Conservation (phyloP, 2,797 vertebrate species). For the Cyprinella venusta region DNA sequence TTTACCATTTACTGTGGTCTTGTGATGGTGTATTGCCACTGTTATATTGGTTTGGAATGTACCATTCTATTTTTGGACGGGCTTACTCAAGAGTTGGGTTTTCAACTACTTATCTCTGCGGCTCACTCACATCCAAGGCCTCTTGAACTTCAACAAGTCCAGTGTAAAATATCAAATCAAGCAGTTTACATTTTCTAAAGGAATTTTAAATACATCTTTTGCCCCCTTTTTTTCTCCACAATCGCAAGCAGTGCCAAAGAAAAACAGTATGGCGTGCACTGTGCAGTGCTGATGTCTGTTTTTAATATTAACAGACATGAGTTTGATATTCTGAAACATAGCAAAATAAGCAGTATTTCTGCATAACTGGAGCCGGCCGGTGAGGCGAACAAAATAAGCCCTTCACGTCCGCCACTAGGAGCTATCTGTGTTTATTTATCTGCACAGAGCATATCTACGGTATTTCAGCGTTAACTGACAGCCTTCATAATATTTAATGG, state of each 20-base stretch:
- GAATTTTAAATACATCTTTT: conserved; percentile 49
- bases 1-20: conserved; percentile 83
- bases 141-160: conserved; percentile 31
- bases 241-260: conserved; percentile 57
- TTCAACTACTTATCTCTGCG: conserved; percentile 74
- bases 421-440: conserved; percentile 81
- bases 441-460: conserved; percentile 77
- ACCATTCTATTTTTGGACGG: conserved; percentile 79
- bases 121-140: conserved; percentile 64
- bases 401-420: conserved; percentile 69
- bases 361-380: conserved; percentile 70
- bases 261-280: conserved; percentile 70
- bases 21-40: conserved; percentile 79
- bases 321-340: conserved; percentile 74
- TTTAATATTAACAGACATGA: conserved; percentile 79
- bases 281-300: conserved; percentile 74
- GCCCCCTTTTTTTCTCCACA: not conserved
- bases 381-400: conserved; percentile 77
- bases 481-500: conserved; percentile 83
- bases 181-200: conserved; percentile 49
- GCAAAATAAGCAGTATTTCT: conserved; percentile 80
- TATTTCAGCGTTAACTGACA: conserved; percentile 85
- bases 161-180: conserved; percentile 35
- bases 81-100: conserved; percentile 68
- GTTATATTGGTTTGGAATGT: conserved; percentile 85